phyloP scores from a whole-genome alignment of 2,888 invertebrate species.

The Saturnia japonica region DNA sequence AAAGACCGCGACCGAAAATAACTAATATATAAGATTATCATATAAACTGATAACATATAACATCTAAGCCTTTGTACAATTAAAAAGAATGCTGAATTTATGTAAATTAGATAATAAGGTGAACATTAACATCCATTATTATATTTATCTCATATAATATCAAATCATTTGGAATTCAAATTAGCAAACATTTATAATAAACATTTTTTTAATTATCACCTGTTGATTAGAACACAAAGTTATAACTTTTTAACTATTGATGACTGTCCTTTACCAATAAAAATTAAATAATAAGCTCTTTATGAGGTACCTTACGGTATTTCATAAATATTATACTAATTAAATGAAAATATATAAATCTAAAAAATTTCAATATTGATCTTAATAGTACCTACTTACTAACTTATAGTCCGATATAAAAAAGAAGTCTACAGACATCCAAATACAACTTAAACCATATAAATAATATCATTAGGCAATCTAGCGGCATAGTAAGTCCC shows the following conservation, averaged over 20 bases:
- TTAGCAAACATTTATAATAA: neutral
- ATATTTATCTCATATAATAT: neutral
- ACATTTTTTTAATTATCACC: too few relatives aligned
- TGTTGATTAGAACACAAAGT: too few relatives aligned
- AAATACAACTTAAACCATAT: neutral
- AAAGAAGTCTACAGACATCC: too few relatives aligned
- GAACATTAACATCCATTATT: neutral
- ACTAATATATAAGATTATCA: constrained; percentile 48
- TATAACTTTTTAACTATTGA: too few relatives aligned
- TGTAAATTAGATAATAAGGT: neutral
- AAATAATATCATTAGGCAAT: neutral
- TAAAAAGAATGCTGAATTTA: neutral
- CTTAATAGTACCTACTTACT: too few relatives aligned
- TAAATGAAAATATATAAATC: too few relatives aligned
- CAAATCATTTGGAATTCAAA: neutral
- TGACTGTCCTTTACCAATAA: too few relatives aligned
- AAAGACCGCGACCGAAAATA: constrained; percentile 34
- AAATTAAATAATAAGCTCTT: too few relatives aligned
- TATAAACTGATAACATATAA: neutral
- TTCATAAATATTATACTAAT: too few relatives aligned
- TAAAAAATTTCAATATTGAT: too few relatives aligned
- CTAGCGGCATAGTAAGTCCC: neutral
- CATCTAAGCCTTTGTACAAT: neutral
- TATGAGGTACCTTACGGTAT: too few relatives aligned
- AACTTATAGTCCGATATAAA: too few relatives aligned